A percentile compares a stretch with the other conserved stretches of the same genome.
phyloP scores from a whole-genome alignment of 2,113 vertebrate species.

The Tenrec ecaudatus region DNA sequence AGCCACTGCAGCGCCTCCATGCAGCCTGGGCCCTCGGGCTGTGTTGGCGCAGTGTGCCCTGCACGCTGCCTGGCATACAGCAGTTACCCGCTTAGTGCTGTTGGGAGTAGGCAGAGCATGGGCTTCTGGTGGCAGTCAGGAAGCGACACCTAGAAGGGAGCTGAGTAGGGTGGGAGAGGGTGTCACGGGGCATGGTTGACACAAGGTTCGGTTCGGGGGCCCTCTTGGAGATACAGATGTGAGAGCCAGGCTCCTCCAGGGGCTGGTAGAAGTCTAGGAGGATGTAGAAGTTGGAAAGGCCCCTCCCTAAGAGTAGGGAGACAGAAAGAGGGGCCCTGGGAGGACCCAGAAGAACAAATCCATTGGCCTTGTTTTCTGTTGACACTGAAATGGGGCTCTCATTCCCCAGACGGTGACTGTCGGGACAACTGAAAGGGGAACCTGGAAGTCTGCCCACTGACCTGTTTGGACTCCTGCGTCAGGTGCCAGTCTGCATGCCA shows the following conservation, averaged over 20 bases:
- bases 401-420: not conserved
- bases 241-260: not conserved
- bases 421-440: not conserved
- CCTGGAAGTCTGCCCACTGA: too few relatives aligned
- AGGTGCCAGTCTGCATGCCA: fast-evolving
- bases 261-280: not conserved
- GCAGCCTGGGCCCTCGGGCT: not conserved
- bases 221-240: not conserved
- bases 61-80: not conserved
- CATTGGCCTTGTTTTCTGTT: too few relatives aligned
- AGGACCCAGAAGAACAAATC: not conserved
- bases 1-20: not conserved
- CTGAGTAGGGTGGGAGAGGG: not conserved
- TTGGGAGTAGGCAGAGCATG: not conserved
- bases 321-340: not conserved
- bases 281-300: not conserved
- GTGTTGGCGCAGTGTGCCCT: not conserved
- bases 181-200: not conserved
- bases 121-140: not conserved
- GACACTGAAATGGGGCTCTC: too few relatives aligned
- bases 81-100: not conserved
- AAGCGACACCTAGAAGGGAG: not conserved
- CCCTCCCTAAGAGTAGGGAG: too few relatives aligned
- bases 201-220: fast-evolving
- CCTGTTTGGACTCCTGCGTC: not conserved